Conservation (phyloP, 2,888 invertebrate genomes). For the Drosophila picticornis region DNA sequence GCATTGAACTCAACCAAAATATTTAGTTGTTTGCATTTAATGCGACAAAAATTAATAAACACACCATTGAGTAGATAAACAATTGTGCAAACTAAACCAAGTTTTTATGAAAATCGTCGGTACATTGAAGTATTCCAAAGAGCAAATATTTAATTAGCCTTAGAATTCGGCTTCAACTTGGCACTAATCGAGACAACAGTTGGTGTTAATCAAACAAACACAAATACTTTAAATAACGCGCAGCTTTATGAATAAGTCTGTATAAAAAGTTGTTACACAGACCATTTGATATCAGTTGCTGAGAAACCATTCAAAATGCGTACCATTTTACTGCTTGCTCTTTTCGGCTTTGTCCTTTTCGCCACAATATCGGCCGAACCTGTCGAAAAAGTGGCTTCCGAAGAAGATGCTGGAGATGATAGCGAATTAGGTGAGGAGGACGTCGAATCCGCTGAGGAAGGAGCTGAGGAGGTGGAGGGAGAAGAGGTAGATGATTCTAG, state of each 20-base stretch:
- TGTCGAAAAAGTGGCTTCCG: fast-evolving
- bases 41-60: slow-evolving; percentile 38
- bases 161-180: slow-evolving; percentile 17
- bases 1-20: background rate
- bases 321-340: slow-evolving; percentile 52
- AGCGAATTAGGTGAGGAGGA: background rate
- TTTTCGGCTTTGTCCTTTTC: slow-evolving; percentile 65
- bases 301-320: slow-evolving; percentile 57
- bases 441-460: slow-evolving; percentile 1
- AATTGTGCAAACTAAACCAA: slow-evolving; percentile 51
- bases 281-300: slow-evolving; percentile 54
- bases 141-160: slow-evolving; percentile 49
- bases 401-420: background rate
- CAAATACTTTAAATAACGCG: slow-evolving; percentile 12
- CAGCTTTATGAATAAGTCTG: slow-evolving; percentile 9
- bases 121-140: slow-evolving; percentile 3
- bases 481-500: background rate
- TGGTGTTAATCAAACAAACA: slow-evolving; percentile 57
- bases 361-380: slow-evolving; percentile 37
- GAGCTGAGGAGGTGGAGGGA: background rate
- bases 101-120: slow-evolving; percentile 27
- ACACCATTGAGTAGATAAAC: slow-evolving; percentile 2
- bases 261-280: slow-evolving; percentile 47
- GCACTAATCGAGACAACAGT: slow-evolving; percentile 44
- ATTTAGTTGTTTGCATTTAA: background rate